Base-by-base conservation (phyloP, 2,888 invertebrate species). In the Boloria euphrosyne region DNA sequence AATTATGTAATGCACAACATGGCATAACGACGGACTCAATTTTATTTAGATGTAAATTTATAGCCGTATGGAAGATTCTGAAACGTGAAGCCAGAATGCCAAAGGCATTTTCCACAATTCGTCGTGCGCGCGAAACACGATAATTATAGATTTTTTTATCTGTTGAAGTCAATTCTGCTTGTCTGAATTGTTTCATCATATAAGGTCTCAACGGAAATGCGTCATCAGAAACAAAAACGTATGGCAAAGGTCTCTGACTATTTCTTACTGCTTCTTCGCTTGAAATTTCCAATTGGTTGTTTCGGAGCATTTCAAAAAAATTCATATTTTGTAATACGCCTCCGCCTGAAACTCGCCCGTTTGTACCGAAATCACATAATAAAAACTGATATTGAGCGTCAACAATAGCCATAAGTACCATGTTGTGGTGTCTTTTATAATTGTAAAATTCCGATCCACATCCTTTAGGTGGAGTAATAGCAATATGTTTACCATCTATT, bases 351-450 rank as follows among this genome's bases (percentile, higher is more conserved):
- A 54, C 49, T 47, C 54, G 27, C 31, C 62, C 62, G 17, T 49
- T 54, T 4, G 54, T 54, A 27, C 62, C 54, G 31, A 54, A 54
- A 62, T 62, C 62, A 53, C 18, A 43, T 61, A 61, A 43, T 44
- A 61, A 7, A 44, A 61, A 61, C 27, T 16, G 52, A 52, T 62
- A 62, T 16, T 62, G 14, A 47, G 14, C 54, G 38, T 62, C 62
- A 54, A 62, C 62, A n/a, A 62, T 54, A 31, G 62, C 62, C 47
- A 62, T 31, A 47, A 62, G 54, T 16, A 62, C 62, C 54, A 62
- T 54, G 49, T 50, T 51, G 44, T 57, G 57, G 43, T 57, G 49
- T 17, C 50, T 57, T 57, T 63, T 57, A 63, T 63, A 63, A 16
- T 63, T 63, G 51, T 31, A 63, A 62, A 43, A 63, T 43, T 50